Base-by-base conservation (phyloP, 2,888 invertebrate species). In the Cryptophagus acutangulus region DNA sequence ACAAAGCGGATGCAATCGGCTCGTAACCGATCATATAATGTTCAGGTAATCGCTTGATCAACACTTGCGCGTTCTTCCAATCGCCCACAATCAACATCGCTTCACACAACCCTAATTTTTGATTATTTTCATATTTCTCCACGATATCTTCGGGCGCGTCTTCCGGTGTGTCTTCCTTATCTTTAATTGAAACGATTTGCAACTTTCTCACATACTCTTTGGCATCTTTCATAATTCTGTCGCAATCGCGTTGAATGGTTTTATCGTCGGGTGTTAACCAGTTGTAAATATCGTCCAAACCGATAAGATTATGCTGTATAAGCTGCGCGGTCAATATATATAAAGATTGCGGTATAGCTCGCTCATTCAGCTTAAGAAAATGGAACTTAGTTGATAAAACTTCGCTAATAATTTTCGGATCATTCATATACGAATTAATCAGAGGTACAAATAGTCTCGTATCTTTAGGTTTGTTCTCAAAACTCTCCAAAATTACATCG, bases 401-500 rank as follows among this genome's bases (percentile, higher is more conserved):
- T 71, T 97, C 95, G 55, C 90, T 90, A 50, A 99, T 81, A 33
- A 95, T 88, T 51, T 80, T 79, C 25, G 82, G 78, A 66, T 94
- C 91, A 44, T 85, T 85, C 81, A 92, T 89, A 65, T 95, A 95
- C 5, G 85, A 84, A 54, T 83, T 80, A 40, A 93, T 73, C 36
- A 99, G 74, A 1, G 89, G 86, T 62, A 95, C 84, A 69, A 94
- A 96, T 55, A 93, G 74, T 36, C 78, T 76, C 56, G 83, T 80
- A 66, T 85, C 76, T 54, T 86, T 78, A 1, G 87, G 84, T 39
- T 87, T 80, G 51, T 85, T 84, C 67, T 99, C 97, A 74, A 99
- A 96, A 17, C 92, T 89, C 70, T 99, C 97, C 57, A 99, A 73
- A 54, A 99, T 87, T 47, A 97, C 84, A 66, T 99, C 99, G 50